These are phyloP conservation scores for Tenthredo distinguenda DNA, from an alignment of 2,888 invertebrate genomes.

Conservation along the genomic window DNA sequence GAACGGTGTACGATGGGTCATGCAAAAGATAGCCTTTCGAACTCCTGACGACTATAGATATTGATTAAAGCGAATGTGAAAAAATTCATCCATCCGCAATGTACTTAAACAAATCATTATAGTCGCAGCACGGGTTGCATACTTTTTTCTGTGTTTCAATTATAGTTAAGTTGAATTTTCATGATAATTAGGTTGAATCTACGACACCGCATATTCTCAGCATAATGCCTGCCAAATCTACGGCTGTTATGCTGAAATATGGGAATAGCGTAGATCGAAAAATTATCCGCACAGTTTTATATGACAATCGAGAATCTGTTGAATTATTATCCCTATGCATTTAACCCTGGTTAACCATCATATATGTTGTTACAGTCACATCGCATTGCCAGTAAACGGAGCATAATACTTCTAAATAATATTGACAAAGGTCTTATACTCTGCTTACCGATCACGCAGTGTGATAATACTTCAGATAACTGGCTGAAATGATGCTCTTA, in stretches of 20 bases:
- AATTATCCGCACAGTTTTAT: not conserved
- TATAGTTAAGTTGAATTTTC: not conserved
- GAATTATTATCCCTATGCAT: too few relatives aligned
- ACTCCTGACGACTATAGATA: not conserved
- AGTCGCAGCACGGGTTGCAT: not conserved
- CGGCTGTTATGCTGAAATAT: slow-evolving; percentile 72
- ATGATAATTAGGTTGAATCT: slow-evolving; percentile 47
- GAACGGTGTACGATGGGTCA: not conserved
- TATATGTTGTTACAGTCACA: slow-evolving; percentile 54
- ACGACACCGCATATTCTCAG: slow-evolving; percentile 70
- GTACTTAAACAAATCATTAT: not conserved
- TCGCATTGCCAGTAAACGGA: slow-evolving; percentile 68
- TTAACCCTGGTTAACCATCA: not conserved
- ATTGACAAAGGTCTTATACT: slow-evolving; percentile 70
- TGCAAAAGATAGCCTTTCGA: not conserved
- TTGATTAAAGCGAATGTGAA: not conserved
- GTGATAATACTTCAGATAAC: slow-evolving; percentile 42
- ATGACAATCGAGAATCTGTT: not conserved
- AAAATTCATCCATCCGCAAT: not conserved
- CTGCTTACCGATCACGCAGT: slow-evolving; percentile 72
- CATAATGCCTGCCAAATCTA: slow-evolving; percentile 69
- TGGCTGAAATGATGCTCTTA: not conserved
- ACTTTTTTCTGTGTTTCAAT: too few relatives aligned
- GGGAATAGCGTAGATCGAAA: slow-evolving; percentile 63
- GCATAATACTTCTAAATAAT: slow-evolving; percentile 70